Evolutionary conservation across 1,140 invertebrate genomes (phyloP), one percentile per base, ranked within the genome.

Genomic region (Trichoplusia ni): DNA sequence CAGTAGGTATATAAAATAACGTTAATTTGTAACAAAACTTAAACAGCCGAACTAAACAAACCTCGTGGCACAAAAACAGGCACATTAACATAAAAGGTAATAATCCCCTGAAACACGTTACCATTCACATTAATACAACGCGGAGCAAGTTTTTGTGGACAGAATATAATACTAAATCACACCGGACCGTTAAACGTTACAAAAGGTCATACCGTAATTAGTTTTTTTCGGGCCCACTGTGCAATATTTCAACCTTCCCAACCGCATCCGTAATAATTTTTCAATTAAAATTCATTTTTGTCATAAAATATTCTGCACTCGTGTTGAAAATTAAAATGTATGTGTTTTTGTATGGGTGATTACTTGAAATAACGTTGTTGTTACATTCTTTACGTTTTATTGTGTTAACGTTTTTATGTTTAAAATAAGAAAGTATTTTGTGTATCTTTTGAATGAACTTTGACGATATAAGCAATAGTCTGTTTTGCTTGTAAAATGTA

Each of bases 101-200:
- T 49, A 49, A 49, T 49, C 27, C 18, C 25, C 27, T 49, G 27
- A 54, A 37, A 54, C 35, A 54, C 18, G 27, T 38, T 11, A 14
- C 11, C 51, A 8, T 9, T n/a, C 16, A 53, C 29, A 53, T 33
- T 33, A 53, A 53, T 49, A 49, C 27, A 21, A 35, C n/a, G 18
- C 29, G 16, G 29, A 51, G 47, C 35, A 29, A 31, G 19, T 64
- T 65, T 59, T 54, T 61, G 56, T 38, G 35, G 56, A 60, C 56
- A 65, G 69, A 69, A 69, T 69, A 67, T 67, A 42, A 56, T 59
- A 64, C 53, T 75, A 75, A 80, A 77, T 77, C 75, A 75, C 69
- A 29, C 40, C 16, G 58, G 47, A 35, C 38, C 60, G 54, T 46
- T 67, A 38, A 58, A 53, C 40, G 66, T 38, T 25, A 64, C 71